These are phyloP conservation scores for Boleophthalmus pectinirostris DNA, from an alignment of 2,113 vertebrate genomes.

Conservation along the genomic window DNA sequence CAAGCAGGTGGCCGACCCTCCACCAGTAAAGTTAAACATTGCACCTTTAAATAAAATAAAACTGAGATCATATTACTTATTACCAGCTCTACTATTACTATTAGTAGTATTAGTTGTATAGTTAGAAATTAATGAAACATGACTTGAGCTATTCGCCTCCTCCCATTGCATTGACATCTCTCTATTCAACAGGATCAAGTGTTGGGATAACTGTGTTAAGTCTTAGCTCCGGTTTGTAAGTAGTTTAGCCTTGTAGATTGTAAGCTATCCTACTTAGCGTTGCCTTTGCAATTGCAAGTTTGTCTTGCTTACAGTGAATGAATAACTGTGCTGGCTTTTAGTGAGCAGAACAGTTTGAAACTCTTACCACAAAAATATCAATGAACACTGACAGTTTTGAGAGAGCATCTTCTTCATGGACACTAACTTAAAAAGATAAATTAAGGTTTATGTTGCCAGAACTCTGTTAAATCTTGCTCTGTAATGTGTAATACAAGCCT, in stretches of 20 bases:
- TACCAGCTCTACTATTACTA: no score
- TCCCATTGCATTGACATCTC: constrained; percentile 4
- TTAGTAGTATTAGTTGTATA: no score
- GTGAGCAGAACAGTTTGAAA: constrained; percentile 47
- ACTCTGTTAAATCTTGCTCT: background rate
- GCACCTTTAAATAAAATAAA: no score
- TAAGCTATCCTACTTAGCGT: constrained; percentile 54
- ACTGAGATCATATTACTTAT: no score
- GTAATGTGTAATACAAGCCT: background rate
- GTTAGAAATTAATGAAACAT: no score
- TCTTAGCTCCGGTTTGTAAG: constrained; percentile 25
- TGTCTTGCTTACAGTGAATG: constrained; percentile 50
- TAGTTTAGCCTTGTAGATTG: constrained; percentile 48
- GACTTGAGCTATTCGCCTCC: background rate
- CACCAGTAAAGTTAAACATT: no score
- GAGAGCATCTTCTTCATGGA: constrained; percentile 2
- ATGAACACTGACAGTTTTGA: background rate
- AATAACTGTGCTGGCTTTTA: constrained; percentile 28
- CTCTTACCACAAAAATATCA: constrained; percentile 41
- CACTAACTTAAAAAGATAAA: background rate
- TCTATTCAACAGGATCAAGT: background rate
- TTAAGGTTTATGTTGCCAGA: background rate
- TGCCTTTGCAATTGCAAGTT: constrained; percentile 35
- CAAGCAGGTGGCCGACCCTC: no score
- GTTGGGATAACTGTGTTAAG: constrained; percentile 3